Evolutionary conservation across 2,113 vertebrate genomes (phyloP).

Genomic region (Coturnix japonica): DNA sequence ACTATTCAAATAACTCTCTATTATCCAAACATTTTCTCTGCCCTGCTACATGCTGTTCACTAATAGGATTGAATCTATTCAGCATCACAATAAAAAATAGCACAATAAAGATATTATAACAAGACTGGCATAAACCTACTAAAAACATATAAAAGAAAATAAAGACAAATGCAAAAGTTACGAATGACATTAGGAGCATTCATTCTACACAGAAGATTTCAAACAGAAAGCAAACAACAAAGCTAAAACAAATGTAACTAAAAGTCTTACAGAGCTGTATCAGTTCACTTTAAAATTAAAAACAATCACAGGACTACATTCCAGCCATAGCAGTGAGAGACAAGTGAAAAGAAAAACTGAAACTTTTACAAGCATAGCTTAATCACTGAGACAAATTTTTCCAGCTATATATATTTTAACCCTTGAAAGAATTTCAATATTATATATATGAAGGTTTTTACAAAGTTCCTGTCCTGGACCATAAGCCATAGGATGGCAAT

Average conservation of each 20-base stretch:
- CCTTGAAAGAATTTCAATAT: neutral
- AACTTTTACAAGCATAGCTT: neutral
- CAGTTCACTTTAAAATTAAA: neutral
- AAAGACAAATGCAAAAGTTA: slow-evolving; percentile 9
- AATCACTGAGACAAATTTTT: neutral
- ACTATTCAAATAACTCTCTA: slow-evolving; percentile 21
- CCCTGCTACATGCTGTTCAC: neutral
- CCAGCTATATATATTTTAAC: neutral
- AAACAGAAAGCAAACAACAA: neutral
- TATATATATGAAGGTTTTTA: neutral
- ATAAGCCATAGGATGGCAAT: neutral
- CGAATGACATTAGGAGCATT: neutral
- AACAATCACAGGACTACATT: neutral
- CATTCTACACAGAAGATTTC: neutral
- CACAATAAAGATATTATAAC: neutral
- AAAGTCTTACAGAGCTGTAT: neutral
- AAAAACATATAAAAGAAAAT: neutral
- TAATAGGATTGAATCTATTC: slow-evolving; percentile 9
- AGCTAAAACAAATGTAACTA: neutral
- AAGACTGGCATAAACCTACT: neutral
- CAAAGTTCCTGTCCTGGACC: neutral
- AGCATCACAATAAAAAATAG: neutral
- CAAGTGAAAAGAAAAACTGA: neutral
- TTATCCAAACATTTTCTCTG: slow-evolving; percentile 28
- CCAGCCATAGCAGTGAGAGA: neutral